These are phyloP conservation scores for Gerosis bhagava DNA, from an alignment of 2,888 invertebrate genomes.

Conservation along the genomic window DNA sequence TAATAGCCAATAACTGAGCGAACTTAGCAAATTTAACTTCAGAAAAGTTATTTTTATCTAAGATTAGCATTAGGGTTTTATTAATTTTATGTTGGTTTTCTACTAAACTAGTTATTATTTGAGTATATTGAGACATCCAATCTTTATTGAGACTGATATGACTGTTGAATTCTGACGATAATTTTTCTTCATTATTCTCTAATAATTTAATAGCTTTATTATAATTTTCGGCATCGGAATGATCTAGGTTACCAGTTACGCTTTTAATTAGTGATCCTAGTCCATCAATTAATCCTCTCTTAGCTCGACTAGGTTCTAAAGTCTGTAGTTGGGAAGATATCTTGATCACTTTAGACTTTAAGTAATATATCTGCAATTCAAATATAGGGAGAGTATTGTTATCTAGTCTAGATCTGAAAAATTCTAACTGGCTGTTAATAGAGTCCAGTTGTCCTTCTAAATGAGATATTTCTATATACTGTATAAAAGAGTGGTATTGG, in stretches of 20 bases:
- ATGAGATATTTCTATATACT: conserved; percentile 18
- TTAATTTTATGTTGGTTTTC: conserved; percentile 4
- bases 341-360: conserved; percentile 10
- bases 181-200: conserved; percentile 16
- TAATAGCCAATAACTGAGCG: conserved; percentile 6
- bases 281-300: conserved; percentile 25
- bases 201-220: conserved; percentile 22
- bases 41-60: neutral
- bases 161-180: conserved; percentile 3
- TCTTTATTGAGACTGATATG: conserved; percentile 2
- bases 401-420: neutral
- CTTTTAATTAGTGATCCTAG: conserved; percentile 26
- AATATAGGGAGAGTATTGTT: conserved; percentile 14
- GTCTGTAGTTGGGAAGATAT: conserved; percentile 13
- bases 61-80: neutral
- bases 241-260: conserved; percentile 24
- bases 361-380: conserved; percentile 19
- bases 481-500: conserved; percentile 26
- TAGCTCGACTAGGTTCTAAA: conserved; percentile 16
- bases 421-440: conserved; percentile 11
- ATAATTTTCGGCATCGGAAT: conserved; percentile 18
- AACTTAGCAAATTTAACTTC: conserved; percentile 14
- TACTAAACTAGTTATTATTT: neutral
- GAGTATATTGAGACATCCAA: conserved; percentile 15
- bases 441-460: conserved; percentile 13